These are phyloP conservation scores for Carassius auratus DNA, from an alignment of 2,113 vertebrate species.

Conservation along the genomic window DNA sequence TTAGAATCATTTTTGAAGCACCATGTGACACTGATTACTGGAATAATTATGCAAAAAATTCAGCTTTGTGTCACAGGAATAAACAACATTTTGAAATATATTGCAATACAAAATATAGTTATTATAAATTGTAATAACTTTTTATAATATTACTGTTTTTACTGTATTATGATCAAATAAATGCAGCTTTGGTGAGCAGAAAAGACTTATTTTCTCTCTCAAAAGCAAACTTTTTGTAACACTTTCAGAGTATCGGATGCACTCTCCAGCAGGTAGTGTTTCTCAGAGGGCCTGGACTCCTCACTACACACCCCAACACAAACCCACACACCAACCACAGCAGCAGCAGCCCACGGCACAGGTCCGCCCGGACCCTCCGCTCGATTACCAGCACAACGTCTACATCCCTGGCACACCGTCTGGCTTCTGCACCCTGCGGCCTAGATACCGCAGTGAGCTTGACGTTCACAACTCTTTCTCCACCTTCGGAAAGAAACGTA, in stretches of 20 bases:
- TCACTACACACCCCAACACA: conserved; percentile 81
- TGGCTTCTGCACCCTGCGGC: conserved; percentile 80
- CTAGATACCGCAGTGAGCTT: conserved; percentile 75
- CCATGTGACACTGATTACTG: no score
- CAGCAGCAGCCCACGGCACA: conserved; percentile 45
- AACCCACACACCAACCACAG: conserved; percentile 69
- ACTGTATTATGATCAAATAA: not conserved
- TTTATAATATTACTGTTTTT: not conserved
- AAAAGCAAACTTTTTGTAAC: not conserved
- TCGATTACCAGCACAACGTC: conserved; percentile 91
- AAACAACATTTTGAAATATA: no score
- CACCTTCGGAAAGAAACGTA: conserved; percentile 89
- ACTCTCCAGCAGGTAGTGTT: conserved; percentile 69
- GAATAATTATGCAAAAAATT: not conserved
- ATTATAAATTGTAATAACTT: not conserved
- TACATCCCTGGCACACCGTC: conserved; percentile 88
- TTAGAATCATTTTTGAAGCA: no score
- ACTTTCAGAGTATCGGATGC: conserved; percentile 82
- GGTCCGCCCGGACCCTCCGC: conserved; percentile 72
- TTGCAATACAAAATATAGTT: no score
- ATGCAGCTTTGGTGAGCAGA: not conserved
- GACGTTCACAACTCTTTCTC: conserved; percentile 90
- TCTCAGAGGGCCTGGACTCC: conserved; percentile 82
- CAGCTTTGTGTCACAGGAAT: no score
- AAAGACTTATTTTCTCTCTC: not conserved